phyloP scores from a whole-genome alignment of 2,113 vertebrate genomes.

The Corythornis madagascariensis region DNA sequence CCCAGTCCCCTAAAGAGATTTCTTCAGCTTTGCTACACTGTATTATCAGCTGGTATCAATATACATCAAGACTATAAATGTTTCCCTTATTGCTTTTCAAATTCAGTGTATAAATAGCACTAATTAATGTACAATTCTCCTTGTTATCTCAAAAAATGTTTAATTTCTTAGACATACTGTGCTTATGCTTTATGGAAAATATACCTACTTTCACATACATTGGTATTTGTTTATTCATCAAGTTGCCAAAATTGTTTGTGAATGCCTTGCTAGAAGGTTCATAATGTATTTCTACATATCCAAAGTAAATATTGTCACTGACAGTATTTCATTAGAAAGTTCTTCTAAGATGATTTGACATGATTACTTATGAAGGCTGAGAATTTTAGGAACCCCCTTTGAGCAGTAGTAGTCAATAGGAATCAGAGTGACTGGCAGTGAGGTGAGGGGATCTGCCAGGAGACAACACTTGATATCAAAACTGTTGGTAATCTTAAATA shows the following conservation, averaged over 20 bases:
- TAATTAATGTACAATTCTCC: neutral
- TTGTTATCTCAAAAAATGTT: neutral
- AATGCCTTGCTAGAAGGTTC: neutral
- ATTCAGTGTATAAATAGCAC: neutral
- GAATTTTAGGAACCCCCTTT: neutral
- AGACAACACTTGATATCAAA: neutral
- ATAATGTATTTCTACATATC: neutral
- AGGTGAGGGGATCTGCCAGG: neutral
- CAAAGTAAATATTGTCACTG: neutral
- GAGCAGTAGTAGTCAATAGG: neutral
- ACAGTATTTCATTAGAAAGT: constrained; percentile 26
- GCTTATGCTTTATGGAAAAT: neutral
- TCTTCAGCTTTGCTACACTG: neutral
- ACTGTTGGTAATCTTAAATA: neutral
- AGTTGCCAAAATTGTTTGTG: neutral
- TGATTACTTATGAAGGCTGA: constrained; percentile 18
- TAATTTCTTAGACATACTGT: neutral
- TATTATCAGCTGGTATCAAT: neutral
- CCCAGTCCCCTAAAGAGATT: fast-evolving
- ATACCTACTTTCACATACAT: neutral
- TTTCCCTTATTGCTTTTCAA: neutral
- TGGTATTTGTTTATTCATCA: neutral
- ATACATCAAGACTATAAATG: neutral
- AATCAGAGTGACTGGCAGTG: neutral
- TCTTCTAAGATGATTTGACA: constrained; percentile 34